Evolutionary conservation across 30 jellyfish, hydroid and myxozoan genomes (phyloP), one percentile per base, ranked within the genome.

Genomic region (Aurelia sp.): DNA sequence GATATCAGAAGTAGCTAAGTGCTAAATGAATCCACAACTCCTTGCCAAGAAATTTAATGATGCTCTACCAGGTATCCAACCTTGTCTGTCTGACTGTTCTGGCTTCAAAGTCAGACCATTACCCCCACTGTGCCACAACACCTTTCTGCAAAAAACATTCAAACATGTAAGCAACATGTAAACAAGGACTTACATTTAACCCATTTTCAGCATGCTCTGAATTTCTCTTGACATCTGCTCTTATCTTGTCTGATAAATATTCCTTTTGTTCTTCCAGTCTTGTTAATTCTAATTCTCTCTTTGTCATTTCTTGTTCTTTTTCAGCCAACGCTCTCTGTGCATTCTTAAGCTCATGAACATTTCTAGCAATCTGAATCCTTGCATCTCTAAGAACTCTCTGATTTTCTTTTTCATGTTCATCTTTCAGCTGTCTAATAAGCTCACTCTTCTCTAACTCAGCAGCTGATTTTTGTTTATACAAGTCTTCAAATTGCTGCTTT

Each of bases 351-450:
- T 94, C 99, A 71, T 84, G 89, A 18, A 84, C 80, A 74, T 87
- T 84, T 66, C 95, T 81, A 6, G 96, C 89, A 20, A 82, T 78
- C 69, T 94, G 97, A 8, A 86, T 83, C 41, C 97, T 87, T 17
- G 94, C 94, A 65, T 94, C 97, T 83, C 97, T 77, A 10, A 81
- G 23, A 27, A 89, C 89, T 41, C 86, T 21, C 62, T 94, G 96
- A n/a, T 76, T 82, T 41, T 94, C 97, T 60, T 85, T 84, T 59
- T 94, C 99, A 85, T 88, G 97, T 0, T 89, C 99, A 50, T 68
- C 86, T 77, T 89, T 88, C 71, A 94, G 53, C 58, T 67, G 84
- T 50, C 92, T 84, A 11, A 94, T 81, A 1, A 74, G 48, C 19
- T 94, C 99, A 80, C 67, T 78, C 61, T 94, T 88, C 66, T 94